Evolutionary conservation across 1,140 invertebrate species (phyloP).

Genomic region (Harpegnathos saltator): DNA sequence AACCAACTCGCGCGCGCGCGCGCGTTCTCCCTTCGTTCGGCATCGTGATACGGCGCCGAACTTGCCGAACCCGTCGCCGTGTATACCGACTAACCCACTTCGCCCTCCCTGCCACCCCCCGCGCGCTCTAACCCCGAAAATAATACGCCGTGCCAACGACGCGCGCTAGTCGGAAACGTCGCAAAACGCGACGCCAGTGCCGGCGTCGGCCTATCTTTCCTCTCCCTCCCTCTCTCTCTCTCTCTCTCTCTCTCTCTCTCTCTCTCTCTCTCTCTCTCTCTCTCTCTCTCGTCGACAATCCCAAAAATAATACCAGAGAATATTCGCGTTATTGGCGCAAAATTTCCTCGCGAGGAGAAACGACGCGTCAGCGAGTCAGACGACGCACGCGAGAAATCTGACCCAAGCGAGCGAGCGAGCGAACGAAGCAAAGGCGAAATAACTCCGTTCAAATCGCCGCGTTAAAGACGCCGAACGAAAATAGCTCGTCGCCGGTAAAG

Average conservation of each 20-base stretch:
- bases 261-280: too few species aligned
- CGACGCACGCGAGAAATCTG: conserved; percentile 19
- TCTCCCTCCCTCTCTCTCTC: too few species aligned
- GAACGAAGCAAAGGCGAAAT: conserved; percentile 15
- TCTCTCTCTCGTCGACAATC: background rate
- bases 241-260: too few species aligned
- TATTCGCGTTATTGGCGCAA: conserved; percentile 11
- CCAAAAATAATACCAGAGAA: conserved; percentile 24
- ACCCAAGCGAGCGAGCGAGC: background rate
- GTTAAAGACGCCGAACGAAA: background rate
- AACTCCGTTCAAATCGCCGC: background rate
- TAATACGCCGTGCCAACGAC: conserved; percentile 64
- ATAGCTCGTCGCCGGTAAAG: too few species aligned
- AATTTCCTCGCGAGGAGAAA: conserved; percentile 3
- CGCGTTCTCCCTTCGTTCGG: conserved; percentile 52
- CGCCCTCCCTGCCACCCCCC: conserved; percentile 5
- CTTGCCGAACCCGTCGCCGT: conserved; percentile 13
- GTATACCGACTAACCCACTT: conserved; percentile 80
- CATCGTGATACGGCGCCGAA: conserved; percentile 43
- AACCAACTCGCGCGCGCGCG: too few species aligned
- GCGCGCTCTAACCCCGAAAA: conserved; percentile 63
- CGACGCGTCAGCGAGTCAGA: conserved; percentile 9
- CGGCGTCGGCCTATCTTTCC: too few species aligned
- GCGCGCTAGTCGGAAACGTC: conserved; percentile 3
- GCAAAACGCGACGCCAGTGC: conserved; percentile 23